Conservation (phyloP, 2,797 vertebrate species). For the Lates japonicus region DNA sequence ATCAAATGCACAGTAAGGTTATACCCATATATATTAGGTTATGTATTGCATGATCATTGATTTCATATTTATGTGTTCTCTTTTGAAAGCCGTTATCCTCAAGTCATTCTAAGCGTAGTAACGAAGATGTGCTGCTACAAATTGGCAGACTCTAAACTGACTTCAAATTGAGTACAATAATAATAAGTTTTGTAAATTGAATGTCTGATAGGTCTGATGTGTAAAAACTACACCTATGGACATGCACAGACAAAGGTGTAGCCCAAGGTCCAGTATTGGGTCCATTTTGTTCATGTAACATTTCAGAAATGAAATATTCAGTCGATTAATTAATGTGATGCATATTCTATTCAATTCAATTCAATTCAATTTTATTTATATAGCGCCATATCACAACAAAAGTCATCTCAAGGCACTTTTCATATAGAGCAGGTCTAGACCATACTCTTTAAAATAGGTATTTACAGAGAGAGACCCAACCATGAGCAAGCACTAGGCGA, state of each 20-base stretch:
- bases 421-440: too few relatives aligned
- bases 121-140: not conserved
- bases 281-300: not conserved
- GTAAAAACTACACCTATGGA: not conserved
- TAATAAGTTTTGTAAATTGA: not conserved
- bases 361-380: too few relatives aligned
- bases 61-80: not conserved
- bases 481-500: too few relatives aligned
- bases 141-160: not conserved
- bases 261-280: not conserved
- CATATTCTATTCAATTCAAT: not conserved
- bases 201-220: not conserved
- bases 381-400: too few relatives aligned
- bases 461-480: too few relatives aligned
- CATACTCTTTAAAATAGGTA: too few relatives aligned
- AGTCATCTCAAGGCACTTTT: too few relatives aligned
- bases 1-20: slow-evolving; percentile 17
- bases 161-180: not conserved
- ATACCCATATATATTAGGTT: not conserved
- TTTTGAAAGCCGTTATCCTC: not conserved
- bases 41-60: not conserved
- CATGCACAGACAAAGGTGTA: not conserved
- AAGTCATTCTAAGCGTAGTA: not conserved
- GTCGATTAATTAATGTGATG: not conserved
- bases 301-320: not conserved